Base-by-base conservation (phyloP, 1,140 invertebrate genomes). In the Drosophila eugracilis region DNA sequence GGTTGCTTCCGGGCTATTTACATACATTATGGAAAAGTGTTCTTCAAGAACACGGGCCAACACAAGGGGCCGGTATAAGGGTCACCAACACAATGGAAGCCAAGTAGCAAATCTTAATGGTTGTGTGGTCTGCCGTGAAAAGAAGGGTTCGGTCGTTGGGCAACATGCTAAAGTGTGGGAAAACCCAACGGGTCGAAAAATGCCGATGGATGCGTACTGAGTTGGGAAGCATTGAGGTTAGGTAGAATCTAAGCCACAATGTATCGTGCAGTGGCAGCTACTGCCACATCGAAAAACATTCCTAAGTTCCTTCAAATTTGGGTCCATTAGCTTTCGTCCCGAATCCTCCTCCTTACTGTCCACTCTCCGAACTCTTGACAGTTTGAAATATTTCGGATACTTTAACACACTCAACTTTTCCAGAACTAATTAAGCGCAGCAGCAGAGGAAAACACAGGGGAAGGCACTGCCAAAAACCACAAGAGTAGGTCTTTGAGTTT, bases 351-450 rank as follows among this genome's bases (percentile, higher is more conserved):
- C 44, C 19, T 49, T 44, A 54, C 45, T 50, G 54, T 50, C 19
- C 44, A 50, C 6, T 55, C 19, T 15, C n/a, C 9, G n/a, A 55
- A 44, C 55, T 58, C 24, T 22, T 75, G 77, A 80, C 76, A 75
- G 71, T 52, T 70, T 74, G 41, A 80, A 75, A 79, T 80, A 70
- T 75, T 80, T 54, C 37, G 41, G 37, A 70, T 63, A 75, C 77
- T 79, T 79, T 45, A 79, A 39, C 57, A 69, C 58, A 62, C 36
- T 36, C 22, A 60, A 49, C 30, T 55, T 63, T 71, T 70, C 28
- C 19, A 17, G 26, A 59, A 55, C 76, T 79, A 79, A 80, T 79
- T 79, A 76, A 62, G 62, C 70, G 44, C 14, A 54, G 39, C 73
- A 66, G 48, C 57, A 44, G 53, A 52, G 58, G 7, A 24, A 37